Conservation (phyloP, 2,888 invertebrate genomes). For the Drosophila putrida region DNA sequence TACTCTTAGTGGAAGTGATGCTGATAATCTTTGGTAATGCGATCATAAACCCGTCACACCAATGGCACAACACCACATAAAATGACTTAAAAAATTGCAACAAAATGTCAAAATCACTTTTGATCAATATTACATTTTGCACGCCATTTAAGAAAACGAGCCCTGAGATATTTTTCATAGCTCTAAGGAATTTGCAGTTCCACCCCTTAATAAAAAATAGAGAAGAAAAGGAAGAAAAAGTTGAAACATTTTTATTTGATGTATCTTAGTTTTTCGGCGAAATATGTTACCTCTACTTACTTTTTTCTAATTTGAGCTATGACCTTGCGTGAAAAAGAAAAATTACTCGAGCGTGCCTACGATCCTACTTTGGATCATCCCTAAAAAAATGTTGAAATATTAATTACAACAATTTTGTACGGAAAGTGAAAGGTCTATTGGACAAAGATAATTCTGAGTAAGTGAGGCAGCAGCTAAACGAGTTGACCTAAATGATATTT, state of each 20-base stretch:
- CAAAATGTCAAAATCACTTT: constrained; percentile 69
- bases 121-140: constrained; percentile 68
- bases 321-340: constrained; percentile 60
- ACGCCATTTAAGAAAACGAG: constrained; percentile 61
- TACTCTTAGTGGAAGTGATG: not conserved
- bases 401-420: constrained; percentile 55
- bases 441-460: not conserved
- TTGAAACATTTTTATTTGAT: constrained; percentile 58
- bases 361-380: constrained; percentile 40
- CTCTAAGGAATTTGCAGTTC: constrained; percentile 53
- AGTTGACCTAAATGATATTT: constrained; percentile 37
- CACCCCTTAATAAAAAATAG: constrained; percentile 63
- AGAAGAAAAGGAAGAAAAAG: constrained; percentile 32
- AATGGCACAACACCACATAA: constrained; percentile 69
- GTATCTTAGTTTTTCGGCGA: constrained; percentile 29
- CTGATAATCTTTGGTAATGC: constrained; percentile 56
- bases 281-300: constrained; percentile 42
- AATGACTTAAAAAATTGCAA: constrained; percentile 41
- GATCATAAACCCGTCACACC: constrained; percentile 70
- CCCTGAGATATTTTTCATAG: constrained; percentile 3
- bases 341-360: constrained; percentile 65
- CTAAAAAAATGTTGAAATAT: constrained; percentile 57
- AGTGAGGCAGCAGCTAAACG: constrained; percentile 17
- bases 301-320: constrained; percentile 59
- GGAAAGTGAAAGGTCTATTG: constrained; percentile 37